Evolutionary conservation across 2,113 vertebrate species (phyloP), one percentile per base, ranked within the genome.

Genomic region (Theristicus caerulescens): DNA sequence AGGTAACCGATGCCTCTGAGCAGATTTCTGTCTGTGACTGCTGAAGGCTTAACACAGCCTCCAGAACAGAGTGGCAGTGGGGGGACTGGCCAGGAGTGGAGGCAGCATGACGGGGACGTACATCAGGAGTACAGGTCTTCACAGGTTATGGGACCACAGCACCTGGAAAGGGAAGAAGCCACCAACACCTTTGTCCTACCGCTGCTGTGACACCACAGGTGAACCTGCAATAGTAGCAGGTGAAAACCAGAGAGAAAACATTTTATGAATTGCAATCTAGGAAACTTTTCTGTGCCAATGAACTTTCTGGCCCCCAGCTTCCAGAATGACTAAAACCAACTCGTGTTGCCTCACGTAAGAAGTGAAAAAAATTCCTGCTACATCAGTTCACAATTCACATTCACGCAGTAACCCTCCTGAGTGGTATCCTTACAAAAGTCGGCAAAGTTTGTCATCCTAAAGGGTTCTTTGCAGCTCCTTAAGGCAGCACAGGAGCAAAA

Each of bases 111-210:
- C 1, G 2, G 54, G 14, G 24, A 36, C 34, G 54, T 38, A 29
- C 59, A n/a, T 5, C 0, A 0, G 7, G 34, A 86, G 8, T 34
- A 62, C 29, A 64, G 4, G 13, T 78, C 54, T 31, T 51, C 44
- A 73, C 14, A 55, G 16, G 11, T 54, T 69, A 71, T 27, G 25
- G 25, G 8, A 82, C 21, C 65, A 51, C 32, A 81, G 57, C 7
- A 26, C 13, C 34, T 61, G 26, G 9, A 78, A 79, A 40, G n/a
- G 19, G 21, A 46, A 83, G 32, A 55, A 86, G 27, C 26, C 36
- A 42, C 46, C 16, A 81, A 12, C 16, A 66, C 2, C 8, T 88
- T 52, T 54, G 31, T 83, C 42, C 55, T 38, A 18, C 21, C 36
- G 7, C 16, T 82, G 49, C 31, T 32, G 14, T 73, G 62, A 36